Evolutionary conservation across 2,113 vertebrate species (phyloP).

Genomic region (Vulpes ferrilata): DNA sequence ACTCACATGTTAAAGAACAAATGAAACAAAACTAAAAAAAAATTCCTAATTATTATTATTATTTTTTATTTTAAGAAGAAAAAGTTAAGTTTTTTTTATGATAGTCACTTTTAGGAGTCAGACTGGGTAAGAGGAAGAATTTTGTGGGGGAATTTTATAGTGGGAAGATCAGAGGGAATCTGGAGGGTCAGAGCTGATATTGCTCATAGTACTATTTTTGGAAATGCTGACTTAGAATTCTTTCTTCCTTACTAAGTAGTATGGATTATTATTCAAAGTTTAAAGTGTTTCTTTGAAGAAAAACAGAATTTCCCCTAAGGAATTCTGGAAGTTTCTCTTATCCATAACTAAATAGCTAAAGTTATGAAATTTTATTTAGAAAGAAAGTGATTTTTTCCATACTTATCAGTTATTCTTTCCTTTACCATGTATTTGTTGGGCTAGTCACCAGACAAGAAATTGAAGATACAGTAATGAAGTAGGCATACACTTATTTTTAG

Average conservation of each 20-base stretch:
- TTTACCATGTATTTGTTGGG: neutral
- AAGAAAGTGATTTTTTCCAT: neutral
- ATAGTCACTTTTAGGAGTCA: neutral
- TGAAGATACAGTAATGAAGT: neutral
- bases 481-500: neutral
- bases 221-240: neutral
- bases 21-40: neutral
- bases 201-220: neutral
- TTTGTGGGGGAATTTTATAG: neutral
- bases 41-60: neutral
- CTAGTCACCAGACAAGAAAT: neutral
- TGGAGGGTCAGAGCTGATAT: neutral
- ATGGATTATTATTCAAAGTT: constrained; percentile 24
- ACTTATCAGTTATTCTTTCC: neutral
- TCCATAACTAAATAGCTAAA: neutral
- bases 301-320: neutral
- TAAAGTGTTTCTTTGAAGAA: constrained; percentile 40
- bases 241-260: neutral
- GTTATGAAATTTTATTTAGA: constrained; percentile 41
- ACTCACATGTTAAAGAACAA: neutral
- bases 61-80: neutral
- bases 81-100: neutral
- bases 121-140: neutral
- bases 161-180: neutral
- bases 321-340: neutral